Conservation (phyloP, 2,888 invertebrate genomes). For the Poecilobothrus nobilitatus region DNA sequence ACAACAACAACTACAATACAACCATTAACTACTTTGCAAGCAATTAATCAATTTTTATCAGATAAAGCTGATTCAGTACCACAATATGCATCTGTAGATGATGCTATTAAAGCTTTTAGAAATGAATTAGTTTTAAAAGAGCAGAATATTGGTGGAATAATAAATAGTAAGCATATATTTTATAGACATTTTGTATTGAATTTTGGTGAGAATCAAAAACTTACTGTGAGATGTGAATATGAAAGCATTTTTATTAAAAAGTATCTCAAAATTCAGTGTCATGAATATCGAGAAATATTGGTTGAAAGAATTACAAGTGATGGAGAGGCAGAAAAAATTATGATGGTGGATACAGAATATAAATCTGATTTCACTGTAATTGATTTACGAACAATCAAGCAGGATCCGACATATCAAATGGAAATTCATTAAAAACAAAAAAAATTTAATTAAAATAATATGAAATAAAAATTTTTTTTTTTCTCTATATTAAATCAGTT, state of each 20-base stretch:
- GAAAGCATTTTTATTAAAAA: too few relatives aligned
- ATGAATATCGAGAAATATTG: too few relatives aligned
- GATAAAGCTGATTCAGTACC: slow-evolving; percentile 9
- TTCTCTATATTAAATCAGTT: slow-evolving; percentile 19
- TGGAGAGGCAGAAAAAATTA: too few relatives aligned
- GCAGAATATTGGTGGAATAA: slow-evolving; percentile 16
- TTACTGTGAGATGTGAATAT: background rate
- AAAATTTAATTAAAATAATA: slow-evolving; percentile 7
- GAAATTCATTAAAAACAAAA: slow-evolving; percentile 1
- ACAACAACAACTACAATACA: slow-evolving; percentile 12
- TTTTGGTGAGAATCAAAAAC: background rate
- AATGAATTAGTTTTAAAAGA: slow-evolving; percentile 16
- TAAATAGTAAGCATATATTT: slow-evolving; percentile 15
- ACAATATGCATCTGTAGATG: slow-evolving; percentile 13
- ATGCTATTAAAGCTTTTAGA: slow-evolving; percentile 17
- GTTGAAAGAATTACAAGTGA: too few relatives aligned
- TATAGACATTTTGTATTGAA: slow-evolving; percentile 16
- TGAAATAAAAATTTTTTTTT: slow-evolving; percentile 1
- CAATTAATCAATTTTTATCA: slow-evolving; percentile 11
- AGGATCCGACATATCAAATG: slow-evolving; percentile 9
- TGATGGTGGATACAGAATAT: slow-evolving; percentile 2
- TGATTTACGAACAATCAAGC: slow-evolving; percentile 9
- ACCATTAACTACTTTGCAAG: slow-evolving; percentile 15
- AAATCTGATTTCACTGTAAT: slow-evolving; percentile 9
- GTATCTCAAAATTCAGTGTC: too few relatives aligned